phyloP scores from a whole-genome alignment of 1,140 invertebrate genomes.

The Mercenaria mercenaria region DNA sequence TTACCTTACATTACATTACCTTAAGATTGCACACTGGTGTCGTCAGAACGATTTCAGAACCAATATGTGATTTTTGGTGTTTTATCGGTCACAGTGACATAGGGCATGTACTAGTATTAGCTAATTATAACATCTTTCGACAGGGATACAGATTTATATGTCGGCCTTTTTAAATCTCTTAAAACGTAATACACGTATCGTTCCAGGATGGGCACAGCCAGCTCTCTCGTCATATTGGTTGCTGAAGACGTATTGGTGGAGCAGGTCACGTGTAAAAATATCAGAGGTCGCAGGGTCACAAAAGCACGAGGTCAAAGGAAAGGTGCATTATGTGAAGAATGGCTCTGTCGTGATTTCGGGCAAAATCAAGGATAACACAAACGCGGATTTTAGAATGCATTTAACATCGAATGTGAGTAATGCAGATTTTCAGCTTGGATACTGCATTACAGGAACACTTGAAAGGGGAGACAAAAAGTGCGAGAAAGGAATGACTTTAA shows the following conservation, averaged over 20 bases:
- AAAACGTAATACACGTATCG: too few species aligned
- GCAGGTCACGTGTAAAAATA: conserved; percentile 92
- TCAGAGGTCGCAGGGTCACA: conserved; percentile 91
- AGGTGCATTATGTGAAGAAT: conserved; percentile 92
- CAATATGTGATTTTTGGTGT: too few species aligned
- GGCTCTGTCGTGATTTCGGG: conserved; percentile 93
- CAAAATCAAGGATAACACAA: conserved; percentile 90
- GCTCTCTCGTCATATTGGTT: conserved; percentile 95
- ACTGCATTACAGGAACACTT: conserved; percentile 94
- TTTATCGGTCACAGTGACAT: too few species aligned
- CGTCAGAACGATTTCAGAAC: too few species aligned
- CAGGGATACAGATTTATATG: too few species aligned
- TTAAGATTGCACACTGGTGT: too few species aligned
- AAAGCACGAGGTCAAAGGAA: conserved; percentile 92
- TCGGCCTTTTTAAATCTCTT: too few species aligned
- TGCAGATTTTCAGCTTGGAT: conserved; percentile 95
- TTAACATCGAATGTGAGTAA: conserved; percentile 92
- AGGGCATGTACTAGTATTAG: too few species aligned
- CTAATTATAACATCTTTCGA: too few species aligned
- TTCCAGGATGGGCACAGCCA: conserved; percentile 91
- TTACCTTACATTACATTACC: too few species aligned
- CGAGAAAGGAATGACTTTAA: conserved; percentile 91
- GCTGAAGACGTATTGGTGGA: conserved; percentile 95
- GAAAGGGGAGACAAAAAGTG: conserved; percentile 89
- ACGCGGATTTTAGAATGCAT: conserved; percentile 88